phyloP scores from a whole-genome alignment of 2,113 vertebrate genomes.

The Pelecanus crispus region DNA sequence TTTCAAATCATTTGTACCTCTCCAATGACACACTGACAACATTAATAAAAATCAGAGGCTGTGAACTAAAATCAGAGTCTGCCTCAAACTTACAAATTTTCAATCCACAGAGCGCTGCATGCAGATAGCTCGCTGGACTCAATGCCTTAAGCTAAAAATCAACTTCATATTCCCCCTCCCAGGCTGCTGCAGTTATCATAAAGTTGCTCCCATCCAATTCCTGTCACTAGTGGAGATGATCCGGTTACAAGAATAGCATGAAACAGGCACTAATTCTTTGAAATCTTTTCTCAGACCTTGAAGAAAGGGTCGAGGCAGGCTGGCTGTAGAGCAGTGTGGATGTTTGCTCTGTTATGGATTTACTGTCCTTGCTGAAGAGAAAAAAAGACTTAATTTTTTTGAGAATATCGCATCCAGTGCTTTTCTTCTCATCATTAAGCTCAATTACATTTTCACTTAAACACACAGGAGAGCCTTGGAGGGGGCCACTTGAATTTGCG shows the following conservation, averaged over 20 bases:
- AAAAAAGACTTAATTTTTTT: not conserved
- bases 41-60: constrained; percentile 36
- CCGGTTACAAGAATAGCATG: not conserved
- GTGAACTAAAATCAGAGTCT: constrained; percentile 3
- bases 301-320: not conserved
- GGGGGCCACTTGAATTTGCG: not conserved
- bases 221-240: constrained; percentile 1
- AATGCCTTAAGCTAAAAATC: not conserved
- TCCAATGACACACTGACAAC: constrained; percentile 18
- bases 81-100: not conserved
- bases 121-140: fast-evolving
- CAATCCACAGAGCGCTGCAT: not conserved
- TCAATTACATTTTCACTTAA: not conserved
- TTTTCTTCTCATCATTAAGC: not conserved
- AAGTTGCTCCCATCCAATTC: constrained; percentile 8
- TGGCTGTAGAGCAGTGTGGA: not conserved
- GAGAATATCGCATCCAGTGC: not conserved
- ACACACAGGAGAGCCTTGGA: not conserved
- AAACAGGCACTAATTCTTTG: constrained; percentile 1
- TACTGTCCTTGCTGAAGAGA: not conserved
- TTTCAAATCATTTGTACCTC: not conserved
- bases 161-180: not conserved
- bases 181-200: not conserved
- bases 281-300: not conserved
- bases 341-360: not conserved